These are phyloP conservation scores for Heliconius erato DNA, from an alignment of 2,888 invertebrate genomes.

Conservation along the genomic window DNA sequence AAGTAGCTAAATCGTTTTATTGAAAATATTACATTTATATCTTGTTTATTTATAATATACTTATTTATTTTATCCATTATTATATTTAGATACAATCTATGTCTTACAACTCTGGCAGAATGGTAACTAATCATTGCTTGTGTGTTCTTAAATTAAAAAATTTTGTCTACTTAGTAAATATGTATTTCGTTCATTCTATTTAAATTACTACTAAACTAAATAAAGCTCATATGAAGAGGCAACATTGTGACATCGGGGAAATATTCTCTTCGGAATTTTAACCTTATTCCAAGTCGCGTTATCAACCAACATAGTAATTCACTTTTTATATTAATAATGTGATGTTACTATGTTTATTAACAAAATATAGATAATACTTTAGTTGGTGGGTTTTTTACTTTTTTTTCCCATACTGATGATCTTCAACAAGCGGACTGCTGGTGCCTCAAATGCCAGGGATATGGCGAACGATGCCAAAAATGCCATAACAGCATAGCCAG, in stretches of 20 bases:
- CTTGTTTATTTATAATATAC: background rate
- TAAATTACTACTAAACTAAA: conserved; percentile 50
- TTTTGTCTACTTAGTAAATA: conserved; percentile 22
- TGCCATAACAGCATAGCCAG: conserved; percentile 92
- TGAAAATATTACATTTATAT: background rate
- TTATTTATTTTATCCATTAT: background rate
- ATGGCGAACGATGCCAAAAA: conserved; percentile 91
- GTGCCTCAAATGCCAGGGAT: conserved; percentile 93
- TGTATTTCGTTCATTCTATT: conserved; percentile 23
- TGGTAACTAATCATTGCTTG: conserved; percentile 31
- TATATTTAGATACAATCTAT: background rate
- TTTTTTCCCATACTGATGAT: conserved; percentile 80
- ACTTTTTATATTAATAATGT: background rate
- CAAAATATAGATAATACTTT: conserved; percentile 7
- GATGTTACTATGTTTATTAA: conserved; percentile 20
- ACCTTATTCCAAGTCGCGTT: conserved; percentile 18
- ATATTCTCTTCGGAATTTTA: conserved; percentile 23
- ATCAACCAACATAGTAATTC: conserved; percentile 13
- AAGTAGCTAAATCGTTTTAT: background rate
- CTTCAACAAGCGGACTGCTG: conserved; percentile 91
- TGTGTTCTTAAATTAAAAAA: background rate
- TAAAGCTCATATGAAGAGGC: conserved; percentile 53
- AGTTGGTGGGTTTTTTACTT: conserved; percentile 59
- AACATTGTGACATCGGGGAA: conserved; percentile 38
- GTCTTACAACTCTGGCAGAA: conserved; percentile 19